Percentiles rank a stretch among this genome's conserved stretches.
These are phyloP conservation scores for Hemithea aestivaria DNA, from an alignment of 2,888 invertebrate genomes.

Conservation along the genomic window DNA sequence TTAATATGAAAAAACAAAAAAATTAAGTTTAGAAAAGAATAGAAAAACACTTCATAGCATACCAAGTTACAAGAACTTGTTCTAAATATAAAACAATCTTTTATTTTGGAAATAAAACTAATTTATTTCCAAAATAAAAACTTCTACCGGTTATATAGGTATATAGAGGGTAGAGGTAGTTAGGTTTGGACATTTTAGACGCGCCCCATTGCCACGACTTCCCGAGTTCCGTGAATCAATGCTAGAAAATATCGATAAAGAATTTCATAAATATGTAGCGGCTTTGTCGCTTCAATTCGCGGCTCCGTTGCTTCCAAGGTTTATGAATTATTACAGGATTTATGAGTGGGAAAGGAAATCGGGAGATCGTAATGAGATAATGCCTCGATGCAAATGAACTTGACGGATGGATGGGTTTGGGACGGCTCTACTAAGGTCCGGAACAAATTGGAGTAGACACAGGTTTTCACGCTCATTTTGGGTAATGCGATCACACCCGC, in stretches of 20 bases:
- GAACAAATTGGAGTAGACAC: constrained; percentile 52
- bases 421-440: constrained; percentile 34
- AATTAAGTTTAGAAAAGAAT: too few relatives aligned
- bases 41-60: too few relatives aligned
- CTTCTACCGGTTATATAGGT: too few relatives aligned
- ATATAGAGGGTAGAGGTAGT: too few relatives aligned
- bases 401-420: constrained; percentile 41
- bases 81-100: too few relatives aligned
- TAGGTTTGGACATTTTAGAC: too few relatives aligned
- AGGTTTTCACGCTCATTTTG: constrained; percentile 53
- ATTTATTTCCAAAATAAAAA: too few relatives aligned
- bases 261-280: constrained; percentile 43
- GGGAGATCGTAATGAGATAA: constrained; percentile 61
- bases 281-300: constrained; percentile 26
- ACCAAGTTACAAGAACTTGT: too few relatives aligned
- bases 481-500: constrained; percentile 39
- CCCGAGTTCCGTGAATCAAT: too few relatives aligned
- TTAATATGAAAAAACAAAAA: too few relatives aligned
- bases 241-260: constrained; percentile 27
- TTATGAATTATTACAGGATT: constrained; percentile 48
- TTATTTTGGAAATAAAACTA: too few relatives aligned
- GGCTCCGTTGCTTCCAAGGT: constrained; percentile 34
- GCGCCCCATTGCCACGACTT: too few relatives aligned
- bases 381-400: constrained; percentile 67
- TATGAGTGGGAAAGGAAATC: constrained; percentile 41